Base-by-base conservation (phyloP, 1,140 invertebrate genomes). In the Potamilus streckersoni region DNA sequence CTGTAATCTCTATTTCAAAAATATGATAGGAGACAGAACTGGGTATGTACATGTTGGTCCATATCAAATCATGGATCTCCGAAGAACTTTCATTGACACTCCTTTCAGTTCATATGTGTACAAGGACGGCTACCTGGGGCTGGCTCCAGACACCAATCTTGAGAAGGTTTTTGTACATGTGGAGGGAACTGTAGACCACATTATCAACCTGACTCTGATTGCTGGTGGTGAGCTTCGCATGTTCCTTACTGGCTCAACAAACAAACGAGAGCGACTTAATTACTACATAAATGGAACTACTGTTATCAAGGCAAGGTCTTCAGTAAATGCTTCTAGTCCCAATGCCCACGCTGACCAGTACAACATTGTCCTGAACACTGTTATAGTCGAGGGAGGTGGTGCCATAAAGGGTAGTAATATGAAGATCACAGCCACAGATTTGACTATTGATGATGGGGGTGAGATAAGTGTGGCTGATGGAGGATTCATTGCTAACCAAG, bases 91-190 rank as follows among this genome's bases (percentile, higher is more conserved):
- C 65, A 75, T 86, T 49, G 85, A 86, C 62, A 84, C 80, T 11
- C 85, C 85, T 27, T 86, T 86, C 76, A 86, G 79, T 68, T 79
- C 80, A n/a, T 86, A 84, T 69, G 73, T 85, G 11, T 86, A 86
- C 69, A 65, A 82, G 64, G 74, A 76, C 15, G 83, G 82, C 11
- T 86, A 86, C 65, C 70, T 86, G 1, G 83, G 85, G 59, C 77
- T 86, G 31, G 85, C 83, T 23, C 83, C 83, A 55, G 82, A 84
- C 66, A 86, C 85, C 56, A 79, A 82, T 67, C 23, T 86, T 14
- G 76, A 86, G 38, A 64, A 77, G 58, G 82, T 86, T 12, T 85
- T 85, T 80, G 77, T 84, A 6, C 79, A 85, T 66, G 64, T 84
- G 0, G 85, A 84, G 76, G 85, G 85, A 0, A 81, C 81, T 6